Evolutionary conservation across 1,140 invertebrate species (phyloP).

Genomic region (Formica exsecta): DNA sequence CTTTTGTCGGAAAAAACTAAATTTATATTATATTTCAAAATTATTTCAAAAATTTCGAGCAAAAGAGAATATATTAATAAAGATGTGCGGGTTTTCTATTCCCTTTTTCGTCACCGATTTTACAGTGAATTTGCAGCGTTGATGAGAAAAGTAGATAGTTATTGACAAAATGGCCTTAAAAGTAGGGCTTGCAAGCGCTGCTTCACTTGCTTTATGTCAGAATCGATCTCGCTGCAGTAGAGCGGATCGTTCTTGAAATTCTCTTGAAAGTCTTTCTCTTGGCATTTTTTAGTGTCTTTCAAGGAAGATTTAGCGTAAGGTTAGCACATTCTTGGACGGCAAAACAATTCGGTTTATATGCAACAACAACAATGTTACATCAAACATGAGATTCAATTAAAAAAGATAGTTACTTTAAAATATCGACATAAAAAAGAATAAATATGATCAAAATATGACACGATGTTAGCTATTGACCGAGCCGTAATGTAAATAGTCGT

Average conservation of each 20-base stretch:
- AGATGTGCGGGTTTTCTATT: not conserved
- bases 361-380: not conserved
- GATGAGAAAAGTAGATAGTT: slow-evolving; percentile 9
- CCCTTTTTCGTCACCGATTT: not conserved
- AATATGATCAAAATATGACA: not conserved
- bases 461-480: not conserved
- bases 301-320: not conserved
- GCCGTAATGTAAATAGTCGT: not conserved
- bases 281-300: slow-evolving; percentile 5
- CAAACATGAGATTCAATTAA: not conserved
- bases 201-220: slow-evolving; percentile 18
- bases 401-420: not conserved
- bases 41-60: slow-evolving; percentile 3
- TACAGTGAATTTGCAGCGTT: not conserved
- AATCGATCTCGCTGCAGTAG: not conserved
- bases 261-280: not conserved
- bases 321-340: not conserved
- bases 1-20: not conserved
- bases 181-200: not conserved
- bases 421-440: not conserved
- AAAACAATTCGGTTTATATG: slow-evolving; percentile 12
- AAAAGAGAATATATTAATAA: not conserved
- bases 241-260: slow-evolving; percentile 14
- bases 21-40: not conserved
- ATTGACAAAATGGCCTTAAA: not conserved